Conservation (phyloP, 2,888 invertebrate genomes). For the Eurois occulta region DNA sequence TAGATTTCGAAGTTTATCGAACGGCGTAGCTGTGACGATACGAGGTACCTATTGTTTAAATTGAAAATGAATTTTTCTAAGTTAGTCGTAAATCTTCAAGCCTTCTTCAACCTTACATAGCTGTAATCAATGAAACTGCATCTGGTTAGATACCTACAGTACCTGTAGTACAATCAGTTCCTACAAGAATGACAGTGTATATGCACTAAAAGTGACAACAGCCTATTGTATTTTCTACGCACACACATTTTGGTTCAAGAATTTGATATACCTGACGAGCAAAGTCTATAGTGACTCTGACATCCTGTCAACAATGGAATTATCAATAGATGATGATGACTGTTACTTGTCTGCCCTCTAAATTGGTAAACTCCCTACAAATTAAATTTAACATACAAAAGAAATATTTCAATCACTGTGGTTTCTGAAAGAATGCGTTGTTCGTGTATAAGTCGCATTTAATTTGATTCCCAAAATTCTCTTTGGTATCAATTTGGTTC, state of each 20-base stretch:
- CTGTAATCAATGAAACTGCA: constrained; percentile 1
- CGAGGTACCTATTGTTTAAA: background rate
- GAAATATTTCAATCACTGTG: background rate
- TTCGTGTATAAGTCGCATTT: constrained; percentile 11
- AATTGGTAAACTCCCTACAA: too few species aligned
- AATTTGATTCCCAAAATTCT: constrained; percentile 46
- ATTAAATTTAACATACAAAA: background rate
- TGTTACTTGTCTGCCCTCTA: too few species aligned
- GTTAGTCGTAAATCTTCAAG: background rate
- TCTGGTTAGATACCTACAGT: too few species aligned
- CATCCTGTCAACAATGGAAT: background rate
- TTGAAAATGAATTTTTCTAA: background rate
- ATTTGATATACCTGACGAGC: background rate
- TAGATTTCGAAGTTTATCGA: background rate
- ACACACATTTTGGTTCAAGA: background rate
- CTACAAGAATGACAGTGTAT: background rate
- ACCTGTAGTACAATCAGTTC: background rate
- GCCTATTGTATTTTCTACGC: background rate
- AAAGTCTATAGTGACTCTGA: background rate
- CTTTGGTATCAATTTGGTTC: constrained; percentile 27
- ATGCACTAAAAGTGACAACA: background rate
- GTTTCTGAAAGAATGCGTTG: background rate
- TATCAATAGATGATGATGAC: background rate
- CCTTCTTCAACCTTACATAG: background rate
- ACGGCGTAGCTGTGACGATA: background rate